Conservation (phyloP, 2,113 vertebrate genomes). For the Halichoeres trimaculatus region DNA sequence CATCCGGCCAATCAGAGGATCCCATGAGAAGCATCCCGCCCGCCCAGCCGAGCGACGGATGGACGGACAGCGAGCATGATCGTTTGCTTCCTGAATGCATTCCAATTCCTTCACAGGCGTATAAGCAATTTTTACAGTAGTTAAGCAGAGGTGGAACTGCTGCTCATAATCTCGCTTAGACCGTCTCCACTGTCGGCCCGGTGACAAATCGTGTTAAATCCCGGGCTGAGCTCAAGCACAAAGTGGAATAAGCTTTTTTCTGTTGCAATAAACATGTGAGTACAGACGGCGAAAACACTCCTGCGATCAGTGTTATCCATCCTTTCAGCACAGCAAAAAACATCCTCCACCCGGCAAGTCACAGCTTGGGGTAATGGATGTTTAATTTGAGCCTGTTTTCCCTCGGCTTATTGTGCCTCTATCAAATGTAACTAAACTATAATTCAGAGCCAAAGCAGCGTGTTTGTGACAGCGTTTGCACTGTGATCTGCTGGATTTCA, state of each 20-base stretch:
- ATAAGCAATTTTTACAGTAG: conserved; percentile 86
- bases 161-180: conserved; percentile 83
- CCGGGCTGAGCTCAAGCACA: conserved; percentile 77
- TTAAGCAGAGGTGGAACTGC: conserved; percentile 83
- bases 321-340: conserved; percentile 47
- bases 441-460: conserved; percentile 40
- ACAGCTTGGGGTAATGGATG: conserved; percentile 61
- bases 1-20: conserved; percentile 64
- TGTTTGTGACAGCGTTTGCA: conserved; percentile 21
- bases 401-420: conserved; percentile 28
- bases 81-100: conserved; percentile 79
- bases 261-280: conserved; percentile 63
- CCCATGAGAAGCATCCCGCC: conserved; percentile 26
- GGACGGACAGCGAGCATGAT: conserved; percentile 57
- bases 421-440: conserved; percentile 32
- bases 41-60: conserved; percentile 19
- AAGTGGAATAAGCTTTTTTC: conserved; percentile 65
- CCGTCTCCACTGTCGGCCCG: conserved; percentile 73
- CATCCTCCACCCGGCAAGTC: conserved; percentile 52
- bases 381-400: conserved; percentile 57
- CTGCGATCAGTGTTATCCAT: conserved; percentile 65
- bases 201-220: conserved; percentile 84
- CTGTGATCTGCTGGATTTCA: conserved; percentile 10
- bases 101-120: conserved; percentile 85
- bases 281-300: conserved; percentile 54